Conservation (phyloP, 2,797 vertebrate species). For the Adelosebastes latens region DNA sequence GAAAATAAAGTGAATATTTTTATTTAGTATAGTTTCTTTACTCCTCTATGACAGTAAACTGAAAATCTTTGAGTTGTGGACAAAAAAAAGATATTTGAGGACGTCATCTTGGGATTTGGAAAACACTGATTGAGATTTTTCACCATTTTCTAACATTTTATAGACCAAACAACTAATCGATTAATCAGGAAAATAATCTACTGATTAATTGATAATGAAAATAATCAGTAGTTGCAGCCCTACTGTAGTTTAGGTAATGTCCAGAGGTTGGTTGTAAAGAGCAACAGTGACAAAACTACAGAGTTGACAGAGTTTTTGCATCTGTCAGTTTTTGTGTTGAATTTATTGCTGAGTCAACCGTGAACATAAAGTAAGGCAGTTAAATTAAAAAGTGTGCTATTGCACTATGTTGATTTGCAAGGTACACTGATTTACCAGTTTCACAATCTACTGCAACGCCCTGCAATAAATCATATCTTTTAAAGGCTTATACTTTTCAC, state of each 20-base stretch:
- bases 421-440: slow-evolving; percentile 14
- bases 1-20: too few relatives aligned
- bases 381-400: not conserved
- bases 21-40: too few relatives aligned
- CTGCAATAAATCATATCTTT: not conserved
- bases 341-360: not conserved
- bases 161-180: too few relatives aligned
- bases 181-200: too few relatives aligned
- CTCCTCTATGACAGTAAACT: too few relatives aligned
- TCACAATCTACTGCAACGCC: not conserved
- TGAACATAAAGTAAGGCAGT: not conserved
- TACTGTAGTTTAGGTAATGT: not conserved
- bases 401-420: slow-evolving; percentile 10
- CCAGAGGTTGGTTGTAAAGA: not conserved
- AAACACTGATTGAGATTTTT: too few relatives aligned
- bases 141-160: too few relatives aligned
- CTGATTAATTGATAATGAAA: too few relatives aligned
- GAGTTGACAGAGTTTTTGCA: not conserved
- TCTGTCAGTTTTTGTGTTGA: not conserved
- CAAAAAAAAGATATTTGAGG: too few relatives aligned
- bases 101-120: too few relatives aligned
- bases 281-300: not conserved
- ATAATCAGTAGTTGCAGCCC: too few relatives aligned
- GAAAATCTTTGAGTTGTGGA: too few relatives aligned
- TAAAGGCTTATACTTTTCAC: not conserved